phyloP scores from a whole-genome alignment of 2,797 vertebrate genomes.

The Chelmon rostratus region DNA sequence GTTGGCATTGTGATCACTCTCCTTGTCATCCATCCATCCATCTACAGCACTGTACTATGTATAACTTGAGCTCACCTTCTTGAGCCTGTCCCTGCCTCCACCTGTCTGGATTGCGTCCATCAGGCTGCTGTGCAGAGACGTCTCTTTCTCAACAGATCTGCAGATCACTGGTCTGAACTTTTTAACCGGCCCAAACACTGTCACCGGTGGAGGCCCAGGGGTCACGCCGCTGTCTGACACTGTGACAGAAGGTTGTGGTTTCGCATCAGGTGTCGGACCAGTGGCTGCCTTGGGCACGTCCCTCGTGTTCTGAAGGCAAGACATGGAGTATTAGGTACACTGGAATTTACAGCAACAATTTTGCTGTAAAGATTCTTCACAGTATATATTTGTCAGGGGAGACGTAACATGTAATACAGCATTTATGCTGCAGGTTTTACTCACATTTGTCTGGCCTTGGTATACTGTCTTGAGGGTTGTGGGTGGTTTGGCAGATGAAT shows the following conservation, averaged over 20 bases:
- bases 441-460: slow-evolving; percentile 57
- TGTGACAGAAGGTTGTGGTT: slow-evolving; percentile 56
- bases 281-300: slow-evolving; percentile 14
- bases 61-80: slow-evolving; percentile 87
- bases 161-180: slow-evolving; percentile 91
- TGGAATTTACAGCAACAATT: slow-evolving; percentile 16
- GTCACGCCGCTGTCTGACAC: slow-evolving; percentile 31
- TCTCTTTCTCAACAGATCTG: slow-evolving; percentile 89
- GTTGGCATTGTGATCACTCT: background rate
- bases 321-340: background rate
- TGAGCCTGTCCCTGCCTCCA: slow-evolving; percentile 89
- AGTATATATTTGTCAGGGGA: background rate
- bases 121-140: slow-evolving; percentile 90
- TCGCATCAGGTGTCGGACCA: slow-evolving; percentile 67
- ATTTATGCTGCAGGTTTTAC: slow-evolving; percentile 29
- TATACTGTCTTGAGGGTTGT: slow-evolving; percentile 44
- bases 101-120: slow-evolving; percentile 95
- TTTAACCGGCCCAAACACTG: slow-evolving; percentile 93
- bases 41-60: background rate
- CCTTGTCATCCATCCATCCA: background rate
- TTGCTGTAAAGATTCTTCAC: background rate
- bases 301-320: slow-evolving; percentile 51
- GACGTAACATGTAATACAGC: background rate
- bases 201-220: slow-evolving; percentile 75
- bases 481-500: slow-evolving; percentile 54